Base-by-base conservation (phyloP, 1,140 invertebrate species). In the Drosophila kikkawai region DNA sequence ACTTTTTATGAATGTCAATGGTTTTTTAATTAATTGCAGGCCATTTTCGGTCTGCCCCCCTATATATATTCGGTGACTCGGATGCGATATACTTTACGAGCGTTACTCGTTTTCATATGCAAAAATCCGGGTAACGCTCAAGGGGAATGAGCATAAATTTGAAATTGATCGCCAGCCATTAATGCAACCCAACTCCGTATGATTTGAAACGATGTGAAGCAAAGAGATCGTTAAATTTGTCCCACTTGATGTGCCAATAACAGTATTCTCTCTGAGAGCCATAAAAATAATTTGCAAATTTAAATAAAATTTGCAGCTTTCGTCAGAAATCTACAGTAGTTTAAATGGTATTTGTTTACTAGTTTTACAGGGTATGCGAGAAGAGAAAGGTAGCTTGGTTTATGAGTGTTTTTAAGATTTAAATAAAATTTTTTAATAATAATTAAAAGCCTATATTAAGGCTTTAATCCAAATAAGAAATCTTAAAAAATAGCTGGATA, bases 1-100 rank as follows among this genome's bases (percentile, higher is more conserved):
- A 90, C 82, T 90, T 77, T 90, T 90, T 90, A 90, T 90, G 85
- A 90, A 90, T 90, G 85, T 90, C 85, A 90, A 90, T 90, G 81
- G 85, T 45, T 90, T 90, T 90, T 90, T 90, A 90, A 90, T 90
- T 90, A 90, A 90, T 90, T 90, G 75, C 79, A 66, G 70, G 71
- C 71, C 80, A 82, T 90, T 90, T 80, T 78, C 66, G 45, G 44
- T 51, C 65, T 55, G 45, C 59, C 53, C 26, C 64, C 51, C 50
- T 51, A 19, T 59, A 6, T 59, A 6, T 29, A 66, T 73, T 57
- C 26, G 45, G 70, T 0, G 22, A 42, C 34, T 22, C 51, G 15
- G 47, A 42, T 61, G 39, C 32, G 19, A 76, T 75, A 76, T 75
- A 58, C 50, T 77, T 77, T 77, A 77, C 65, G 74, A 59, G 64